Percentiles rank a stretch among this genome's conserved stretches.
Evolutionary conservation across 2,797 vertebrate genomes (phyloP).

Genomic region (Myiothlypis chrysogaster): DNA sequence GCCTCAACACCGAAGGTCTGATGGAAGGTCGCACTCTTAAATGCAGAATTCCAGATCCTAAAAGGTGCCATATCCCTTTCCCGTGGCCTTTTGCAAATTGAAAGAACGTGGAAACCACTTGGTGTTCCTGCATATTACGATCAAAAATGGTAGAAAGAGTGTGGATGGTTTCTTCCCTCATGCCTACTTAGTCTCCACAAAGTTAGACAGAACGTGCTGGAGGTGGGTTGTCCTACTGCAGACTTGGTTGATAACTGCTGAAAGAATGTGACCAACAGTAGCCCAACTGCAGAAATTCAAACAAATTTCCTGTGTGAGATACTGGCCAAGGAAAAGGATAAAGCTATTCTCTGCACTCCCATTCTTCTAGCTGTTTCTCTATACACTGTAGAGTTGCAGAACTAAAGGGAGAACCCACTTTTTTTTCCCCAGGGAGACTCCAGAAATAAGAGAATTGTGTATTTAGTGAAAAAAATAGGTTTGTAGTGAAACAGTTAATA

Average conservation of each 20-base stretch:
- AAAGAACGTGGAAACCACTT: slow-evolving; percentile 59
- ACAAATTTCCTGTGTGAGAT: slow-evolving; percentile 45
- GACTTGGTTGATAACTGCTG: slow-evolving; percentile 45
- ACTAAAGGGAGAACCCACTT: slow-evolving; percentile 75
- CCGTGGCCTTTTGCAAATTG: slow-evolving; percentile 74
- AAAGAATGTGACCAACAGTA: slow-evolving; percentile 44
- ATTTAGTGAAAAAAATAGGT: slow-evolving; percentile 86
- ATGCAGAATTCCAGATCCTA: slow-evolving; percentile 68
- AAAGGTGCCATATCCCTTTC: slow-evolving; percentile 74
- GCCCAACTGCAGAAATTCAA: slow-evolving; percentile 22
- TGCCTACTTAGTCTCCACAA: slow-evolving; percentile 69
- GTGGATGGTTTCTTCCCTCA: slow-evolving; percentile 67
- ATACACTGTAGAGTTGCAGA: slow-evolving; percentile 74
- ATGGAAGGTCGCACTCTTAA: slow-evolving; percentile 70
- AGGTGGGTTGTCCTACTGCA: slow-evolving; percentile 64
- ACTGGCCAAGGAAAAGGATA: slow-evolving; percentile 69
- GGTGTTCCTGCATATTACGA: slow-evolving; percentile 70
- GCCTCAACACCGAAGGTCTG: slow-evolving; percentile 76
- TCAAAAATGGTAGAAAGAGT: slow-evolving; percentile 71
- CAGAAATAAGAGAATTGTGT: slow-evolving; percentile 81
- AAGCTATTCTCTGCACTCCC: slow-evolving; percentile 68
- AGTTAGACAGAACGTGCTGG: slow-evolving; percentile 63
- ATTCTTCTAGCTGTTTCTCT: slow-evolving; percentile 66
- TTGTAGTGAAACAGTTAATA: slow-evolving; percentile 86
- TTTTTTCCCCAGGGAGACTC: slow-evolving; percentile 70